These are phyloP conservation scores for Epinotia bilunana DNA, from an alignment of 2,888 invertebrate species.

Conservation along the genomic window DNA sequence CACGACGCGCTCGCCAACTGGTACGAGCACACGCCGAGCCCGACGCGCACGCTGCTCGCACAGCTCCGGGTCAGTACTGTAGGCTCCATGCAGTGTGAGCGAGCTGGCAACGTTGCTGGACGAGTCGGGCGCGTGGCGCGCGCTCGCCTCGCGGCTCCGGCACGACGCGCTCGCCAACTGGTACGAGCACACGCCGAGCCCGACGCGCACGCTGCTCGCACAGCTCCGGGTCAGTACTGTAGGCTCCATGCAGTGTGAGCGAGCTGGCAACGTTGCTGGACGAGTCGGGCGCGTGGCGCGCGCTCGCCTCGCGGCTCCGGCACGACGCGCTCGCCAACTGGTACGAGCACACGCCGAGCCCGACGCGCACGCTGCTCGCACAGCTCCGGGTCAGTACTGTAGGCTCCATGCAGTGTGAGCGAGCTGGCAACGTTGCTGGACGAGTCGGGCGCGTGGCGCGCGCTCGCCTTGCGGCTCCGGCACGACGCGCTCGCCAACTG, in stretches of 20 bases:
- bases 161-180: constrained; percentile 78
- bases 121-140: constrained; percentile 84
- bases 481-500: constrained; percentile 78
- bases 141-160: constrained; percentile 81
- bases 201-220: constrained; percentile 83
- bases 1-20: constrained; percentile 78
- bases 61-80: constrained; percentile 73
- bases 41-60: constrained; percentile 83
- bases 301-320: constrained; percentile 81
- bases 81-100: too few species aligned
- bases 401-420: too few species aligned
- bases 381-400: constrained; percentile 73
- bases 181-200: constrained; percentile 76
- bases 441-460: constrained; percentile 84
- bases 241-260: too few species aligned
- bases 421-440: constrained; percentile 83
- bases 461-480: constrained; percentile 81
- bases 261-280: constrained; percentile 83
- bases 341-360: constrained; percentile 76
- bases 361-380: constrained; percentile 83
- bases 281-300: constrained; percentile 84
- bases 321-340: constrained; percentile 78
- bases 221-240: constrained; percentile 73
- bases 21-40: constrained; percentile 76
- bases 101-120: constrained; percentile 83